phyloP scores from a whole-genome alignment of 2,888 invertebrate species.

The Merodon equestris region DNA sequence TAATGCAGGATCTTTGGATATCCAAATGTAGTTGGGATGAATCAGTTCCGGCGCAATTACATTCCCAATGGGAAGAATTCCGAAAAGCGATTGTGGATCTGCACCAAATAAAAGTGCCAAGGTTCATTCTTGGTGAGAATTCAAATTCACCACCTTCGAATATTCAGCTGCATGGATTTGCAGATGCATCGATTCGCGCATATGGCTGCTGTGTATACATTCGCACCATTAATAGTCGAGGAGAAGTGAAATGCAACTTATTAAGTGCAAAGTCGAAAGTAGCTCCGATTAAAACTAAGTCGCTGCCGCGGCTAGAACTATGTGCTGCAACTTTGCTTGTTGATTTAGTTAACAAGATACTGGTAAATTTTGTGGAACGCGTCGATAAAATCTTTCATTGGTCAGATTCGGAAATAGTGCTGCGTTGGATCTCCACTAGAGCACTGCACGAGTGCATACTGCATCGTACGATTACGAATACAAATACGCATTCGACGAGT shows the following conservation, averaged over 20 bases:
- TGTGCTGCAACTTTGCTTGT: constrained; percentile 71
- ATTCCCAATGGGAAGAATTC: too few species aligned
- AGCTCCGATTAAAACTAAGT: constrained; percentile 46
- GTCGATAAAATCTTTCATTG: constrained; percentile 53
- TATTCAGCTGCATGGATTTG: constrained; percentile 43
- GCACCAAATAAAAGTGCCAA: constrained; percentile 31
- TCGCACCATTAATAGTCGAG: neutral
- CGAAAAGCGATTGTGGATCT: neutral
- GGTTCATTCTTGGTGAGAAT: constrained; percentile 25
- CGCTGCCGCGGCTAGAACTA: constrained; percentile 72
- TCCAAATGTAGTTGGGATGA: constrained; percentile 49
- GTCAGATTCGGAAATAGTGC: constrained; percentile 54
- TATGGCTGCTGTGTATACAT: constrained; percentile 28
- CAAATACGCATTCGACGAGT: too few species aligned
- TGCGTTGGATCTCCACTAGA: constrained; percentile 18
- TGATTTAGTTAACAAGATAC: constrained; percentile 52
- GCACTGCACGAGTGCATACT: too few species aligned
- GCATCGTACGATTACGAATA: too few species aligned
- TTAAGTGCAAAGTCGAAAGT: constrained; percentile 45
- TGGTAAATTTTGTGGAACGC: constrained; percentile 21
- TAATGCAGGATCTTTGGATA: constrained; percentile 56
- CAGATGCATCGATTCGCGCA: constrained; percentile 41
- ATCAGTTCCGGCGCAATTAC: constrained; percentile 26
- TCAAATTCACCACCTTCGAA: too few species aligned
- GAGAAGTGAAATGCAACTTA: neutral